phyloP scores from a whole-genome alignment of 1,140 invertebrate species.

The Goniozus legneri region DNA sequence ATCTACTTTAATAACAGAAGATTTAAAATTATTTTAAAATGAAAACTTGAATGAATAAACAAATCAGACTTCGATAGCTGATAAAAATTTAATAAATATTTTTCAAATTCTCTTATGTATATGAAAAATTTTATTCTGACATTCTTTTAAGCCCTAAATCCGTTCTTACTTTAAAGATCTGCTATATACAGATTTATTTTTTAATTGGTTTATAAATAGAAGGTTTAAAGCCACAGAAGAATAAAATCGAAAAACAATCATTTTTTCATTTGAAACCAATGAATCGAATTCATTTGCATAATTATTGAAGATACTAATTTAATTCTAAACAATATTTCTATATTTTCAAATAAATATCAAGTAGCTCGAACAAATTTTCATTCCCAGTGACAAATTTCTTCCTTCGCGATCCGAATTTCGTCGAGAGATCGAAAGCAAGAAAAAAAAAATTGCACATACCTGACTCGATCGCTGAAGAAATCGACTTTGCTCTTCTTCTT shows the following conservation, averaged over 20 bases:
- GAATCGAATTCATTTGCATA: not conserved
- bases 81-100: not conserved
- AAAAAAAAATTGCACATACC: constrained; percentile 51
- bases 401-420: too few relatives aligned
- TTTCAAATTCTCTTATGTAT: not conserved
- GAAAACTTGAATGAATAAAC: not conserved
- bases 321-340: too few relatives aligned
- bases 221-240: too few relatives aligned
- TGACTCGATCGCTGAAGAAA: constrained; percentile 72
- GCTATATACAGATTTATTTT: too few relatives aligned
- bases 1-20: not conserved
- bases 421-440: not conserved
- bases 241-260: too few relatives aligned
- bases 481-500: constrained; percentile 77
- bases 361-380: too few relatives aligned
- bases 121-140: not conserved
- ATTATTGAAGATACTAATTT: too few relatives aligned
- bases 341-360: too few relatives aligned
- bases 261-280: not conserved
- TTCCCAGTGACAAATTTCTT: too few relatives aligned
- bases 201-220: too few relatives aligned
- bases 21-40: not conserved
- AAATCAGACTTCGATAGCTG: not conserved
- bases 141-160: too few relatives aligned
- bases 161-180: too few relatives aligned